These are phyloP conservation scores for Ophion obscuratus DNA, from an alignment of 2,888 invertebrate species.

Conservation along the genomic window DNA sequence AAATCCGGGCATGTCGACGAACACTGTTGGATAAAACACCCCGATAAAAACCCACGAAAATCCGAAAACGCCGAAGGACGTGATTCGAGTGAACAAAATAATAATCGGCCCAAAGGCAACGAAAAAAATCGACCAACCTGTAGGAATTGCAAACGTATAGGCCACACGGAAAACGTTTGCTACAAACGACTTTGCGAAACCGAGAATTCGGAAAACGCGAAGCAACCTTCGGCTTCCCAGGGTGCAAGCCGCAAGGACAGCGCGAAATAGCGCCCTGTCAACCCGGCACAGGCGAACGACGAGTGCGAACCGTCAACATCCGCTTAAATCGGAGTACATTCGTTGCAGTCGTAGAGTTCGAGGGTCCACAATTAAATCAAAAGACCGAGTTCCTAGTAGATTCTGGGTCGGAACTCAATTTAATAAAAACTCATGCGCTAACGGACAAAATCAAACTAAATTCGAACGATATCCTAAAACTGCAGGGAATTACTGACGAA, in stretches of 20 bases:
- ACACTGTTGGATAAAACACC: no score
- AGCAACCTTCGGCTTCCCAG: slow-evolving; percentile 29
- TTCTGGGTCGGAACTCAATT: slow-evolving; percentile 38
- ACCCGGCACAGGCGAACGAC: slow-evolving; percentile 4
- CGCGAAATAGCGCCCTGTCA: slow-evolving; percentile 21
- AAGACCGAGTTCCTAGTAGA: slow-evolving; percentile 43
- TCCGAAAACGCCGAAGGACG: no score
- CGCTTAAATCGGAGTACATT: slow-evolving; percentile 23
- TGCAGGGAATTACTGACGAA: slow-evolving; percentile 32
- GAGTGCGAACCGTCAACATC: slow-evolving; percentile 45
- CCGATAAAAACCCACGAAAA: no score
- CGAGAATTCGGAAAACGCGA: slow-evolving; percentile 24
- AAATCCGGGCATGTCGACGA: no score
- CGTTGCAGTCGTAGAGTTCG: slow-evolving; percentile 9
- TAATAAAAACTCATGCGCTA: slow-evolving; percentile 19
- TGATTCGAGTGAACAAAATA: no score
- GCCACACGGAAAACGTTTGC: neutral
- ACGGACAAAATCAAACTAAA: neutral
- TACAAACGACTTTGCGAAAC: no score
- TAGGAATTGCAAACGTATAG: neutral
- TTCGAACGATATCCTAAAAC: slow-evolving; percentile 23
- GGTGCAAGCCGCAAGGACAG: slow-evolving; percentile 40
- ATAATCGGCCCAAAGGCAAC: no score
- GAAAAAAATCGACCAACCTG: neutral
- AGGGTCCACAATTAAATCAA: slow-evolving; percentile 6